phyloP scores from a whole-genome alignment of 2,888 invertebrate genomes.

The Drosophila meridionalis region DNA sequence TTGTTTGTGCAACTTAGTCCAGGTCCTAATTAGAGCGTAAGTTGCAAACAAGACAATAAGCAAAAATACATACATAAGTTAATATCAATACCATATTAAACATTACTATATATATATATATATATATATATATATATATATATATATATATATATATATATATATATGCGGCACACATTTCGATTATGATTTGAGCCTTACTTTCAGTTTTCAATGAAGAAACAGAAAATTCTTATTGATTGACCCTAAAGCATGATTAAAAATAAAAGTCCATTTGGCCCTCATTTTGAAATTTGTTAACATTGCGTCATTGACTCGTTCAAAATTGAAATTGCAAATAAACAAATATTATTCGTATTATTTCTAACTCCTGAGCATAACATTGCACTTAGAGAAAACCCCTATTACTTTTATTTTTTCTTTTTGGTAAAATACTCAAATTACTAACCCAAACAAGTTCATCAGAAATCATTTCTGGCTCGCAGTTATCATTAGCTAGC shows the following conservation, averaged over 20 bases:
- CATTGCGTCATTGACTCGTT: constrained; percentile 50
- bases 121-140: background rate
- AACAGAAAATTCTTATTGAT: constrained; percentile 50
- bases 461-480: constrained; percentile 18
- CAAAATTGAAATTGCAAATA: constrained; percentile 39
- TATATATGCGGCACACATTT: constrained; percentile 58
- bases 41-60: constrained; percentile 40
- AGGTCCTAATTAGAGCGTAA: constrained; percentile 48
- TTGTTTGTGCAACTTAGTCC: constrained; percentile 19
- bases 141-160: constrained; percentile 9
- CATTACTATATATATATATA: constrained; percentile 17
- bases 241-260: constrained; percentile 65
- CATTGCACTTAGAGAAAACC: constrained; percentile 50
- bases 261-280: constrained; percentile 29
- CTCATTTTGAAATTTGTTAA: constrained; percentile 20
- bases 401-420: background rate
- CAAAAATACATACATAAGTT: constrained; percentile 17
- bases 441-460: constrained; percentile 13
- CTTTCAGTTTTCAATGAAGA: constrained; percentile 74
- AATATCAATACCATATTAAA: constrained; percentile 27
- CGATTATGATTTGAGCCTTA: constrained; percentile 66
- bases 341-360: constrained; percentile 8
- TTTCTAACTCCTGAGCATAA: constrained; percentile 46
- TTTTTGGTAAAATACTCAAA: background rate
- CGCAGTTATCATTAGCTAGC: constrained; percentile 25